Conservation (phyloP, 2,797 vertebrate species). For the Epinephelus malabaricus region DNA sequence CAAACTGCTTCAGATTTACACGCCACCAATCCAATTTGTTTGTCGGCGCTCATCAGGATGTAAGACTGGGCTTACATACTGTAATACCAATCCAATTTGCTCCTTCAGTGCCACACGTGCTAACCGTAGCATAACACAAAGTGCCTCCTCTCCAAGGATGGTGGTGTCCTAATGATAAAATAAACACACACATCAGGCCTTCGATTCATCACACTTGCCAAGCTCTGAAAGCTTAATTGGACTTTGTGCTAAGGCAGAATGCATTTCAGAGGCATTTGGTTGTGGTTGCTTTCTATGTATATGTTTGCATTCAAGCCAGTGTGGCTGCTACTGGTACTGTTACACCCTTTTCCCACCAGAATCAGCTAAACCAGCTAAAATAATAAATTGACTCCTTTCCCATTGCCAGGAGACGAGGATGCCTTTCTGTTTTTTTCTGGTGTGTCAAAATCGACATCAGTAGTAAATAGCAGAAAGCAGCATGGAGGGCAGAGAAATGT, state of each 20-base stretch:
- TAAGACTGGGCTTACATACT: constrained; percentile 73
- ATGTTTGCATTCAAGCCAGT: constrained; percentile 10
- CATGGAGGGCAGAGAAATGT: no score
- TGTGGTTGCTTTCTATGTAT: constrained; percentile 15
- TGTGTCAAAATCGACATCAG: no score
- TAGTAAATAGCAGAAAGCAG: no score
- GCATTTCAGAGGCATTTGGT: constrained; percentile 31
- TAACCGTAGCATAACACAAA: constrained; percentile 73
- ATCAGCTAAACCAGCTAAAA: no score
- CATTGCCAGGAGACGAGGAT: no score
- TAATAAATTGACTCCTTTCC: no score
- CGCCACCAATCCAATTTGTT: constrained; percentile 93
- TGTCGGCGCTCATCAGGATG: constrained; percentile 82
- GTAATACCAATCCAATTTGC: constrained; percentile 93
- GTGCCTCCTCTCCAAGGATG: constrained; percentile 41
- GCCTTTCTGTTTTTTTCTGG: no score
- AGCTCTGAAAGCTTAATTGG: constrained; percentile 58
- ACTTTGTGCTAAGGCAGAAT: constrained; percentile 55
- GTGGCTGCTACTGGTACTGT: background rate
- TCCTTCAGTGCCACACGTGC: constrained; percentile 85
- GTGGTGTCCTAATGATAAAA: constrained; percentile 72
- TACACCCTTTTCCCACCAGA: no score
- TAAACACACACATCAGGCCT: constrained; percentile 66
- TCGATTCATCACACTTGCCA: constrained; percentile 65
- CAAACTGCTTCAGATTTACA: constrained; percentile 90